Base-by-base conservation (phyloP, 2,113 vertebrate genomes). In the Eublepharis macularius region DNA sequence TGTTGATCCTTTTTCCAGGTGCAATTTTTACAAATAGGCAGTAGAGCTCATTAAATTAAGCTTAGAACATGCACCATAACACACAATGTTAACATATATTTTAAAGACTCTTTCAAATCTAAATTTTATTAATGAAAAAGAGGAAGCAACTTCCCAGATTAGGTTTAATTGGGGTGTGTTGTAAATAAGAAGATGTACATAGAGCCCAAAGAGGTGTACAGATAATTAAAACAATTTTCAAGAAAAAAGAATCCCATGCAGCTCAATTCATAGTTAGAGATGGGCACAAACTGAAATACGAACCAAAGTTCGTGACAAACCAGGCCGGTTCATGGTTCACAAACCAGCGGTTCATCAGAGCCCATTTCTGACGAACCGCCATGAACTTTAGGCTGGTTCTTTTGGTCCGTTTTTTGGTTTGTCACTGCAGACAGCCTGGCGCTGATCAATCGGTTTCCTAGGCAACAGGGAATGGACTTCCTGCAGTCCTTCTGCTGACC, bases 21-120 rank as follows among this genome's bases (percentile, higher is more conserved):
- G 92, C 80, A 90, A 85, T 92, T 94, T 82, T 94, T 94, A 92
- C 92, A 94, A 92, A 91, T 94, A 93, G 83, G 49, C 76, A 92
- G 74, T 91, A 90, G 87, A 86, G 90, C 76, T 94, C 88, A 78
- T 91, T 94, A 91, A 90, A 91, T 89, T 41, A 78, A 86, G 85
- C 93, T 95, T 95, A 94, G 92, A 93, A 93, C 91, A 94, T 80
- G 66, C 75, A 92, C 69, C 80, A 41, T 88, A 92, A 91, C 87
- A 85, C 91, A 81, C 87, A 92, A 80, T 87, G 84, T 93, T 92
- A 92, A 87, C 86, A 75, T 89, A 76, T 89, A 92, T 72, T 91
- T 87, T 92, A 93, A 93, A 92, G 89, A 57, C 66, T 88, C 49
- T 81, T 91, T 93, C 87, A 89, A 94, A 93, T 89, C 80, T 88